phyloP scores from a whole-genome alignment of 2,113 vertebrate genomes.

The Lutjanus erythropterus region DNA sequence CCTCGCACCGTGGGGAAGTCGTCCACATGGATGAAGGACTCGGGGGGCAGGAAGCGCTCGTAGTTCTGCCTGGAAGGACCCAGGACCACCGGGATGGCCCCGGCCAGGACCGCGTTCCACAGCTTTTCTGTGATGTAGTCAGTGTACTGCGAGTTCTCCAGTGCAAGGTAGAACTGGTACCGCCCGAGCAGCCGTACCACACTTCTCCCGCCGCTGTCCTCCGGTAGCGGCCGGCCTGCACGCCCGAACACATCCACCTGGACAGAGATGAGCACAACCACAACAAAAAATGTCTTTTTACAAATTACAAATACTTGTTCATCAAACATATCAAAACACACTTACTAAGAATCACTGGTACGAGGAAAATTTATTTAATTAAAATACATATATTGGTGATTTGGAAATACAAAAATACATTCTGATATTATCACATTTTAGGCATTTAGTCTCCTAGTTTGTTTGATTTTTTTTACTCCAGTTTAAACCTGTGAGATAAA shows the following conservation, averaged over 20 bases:
- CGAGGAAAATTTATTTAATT: no score
- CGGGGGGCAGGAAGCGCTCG: slow-evolving; percentile 90
- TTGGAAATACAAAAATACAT: no score
- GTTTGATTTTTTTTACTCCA: no score
- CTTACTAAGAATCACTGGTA: no score
- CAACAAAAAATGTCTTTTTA: no score
- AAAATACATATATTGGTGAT: no score
- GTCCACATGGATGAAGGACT: slow-evolving; percentile 94
- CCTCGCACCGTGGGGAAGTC: slow-evolving; percentile 88
- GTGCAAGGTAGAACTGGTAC: slow-evolving; percentile 96
- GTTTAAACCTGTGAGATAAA: no score
- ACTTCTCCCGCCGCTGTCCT: slow-evolving; percentile 4
- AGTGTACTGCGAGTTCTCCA: slow-evolving; percentile 94
- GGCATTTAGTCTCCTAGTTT: no score
- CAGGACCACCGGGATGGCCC: slow-evolving; percentile 90
- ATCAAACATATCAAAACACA: no score
- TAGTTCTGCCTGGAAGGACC: slow-evolving; percentile 92
- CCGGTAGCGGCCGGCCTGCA: slow-evolving; percentile 73
- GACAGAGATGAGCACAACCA: no score
- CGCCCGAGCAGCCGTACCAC: slow-evolving; percentile 83
- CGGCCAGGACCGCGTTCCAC: slow-evolving; percentile 91
- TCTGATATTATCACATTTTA: no score
- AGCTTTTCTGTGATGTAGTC: slow-evolving; percentile 98
- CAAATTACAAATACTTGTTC: no score
- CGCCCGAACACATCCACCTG: slow-evolving; percentile 90